Evolutionary conservation across 2,888 invertebrate genomes (phyloP).

Genomic region (Platyscelio sp.): DNA sequence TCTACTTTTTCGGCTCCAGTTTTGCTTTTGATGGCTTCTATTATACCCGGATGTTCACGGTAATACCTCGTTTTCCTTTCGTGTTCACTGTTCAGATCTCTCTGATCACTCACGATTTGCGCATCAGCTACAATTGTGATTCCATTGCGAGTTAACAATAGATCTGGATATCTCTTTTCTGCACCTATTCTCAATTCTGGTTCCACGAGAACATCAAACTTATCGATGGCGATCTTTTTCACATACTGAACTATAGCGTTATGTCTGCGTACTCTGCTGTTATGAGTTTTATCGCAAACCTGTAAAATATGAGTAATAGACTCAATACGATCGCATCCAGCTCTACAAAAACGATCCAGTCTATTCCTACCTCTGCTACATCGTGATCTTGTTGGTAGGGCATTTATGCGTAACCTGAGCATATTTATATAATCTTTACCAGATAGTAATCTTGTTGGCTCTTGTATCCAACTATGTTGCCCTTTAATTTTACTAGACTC

Average conservation of each 20-base stretch:
- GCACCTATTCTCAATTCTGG: slow-evolving; percentile 66
- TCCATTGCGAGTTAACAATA: not conserved
- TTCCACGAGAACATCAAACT: too few species aligned
- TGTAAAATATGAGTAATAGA: slow-evolving; percentile 80
- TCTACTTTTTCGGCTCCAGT: too few species aligned
- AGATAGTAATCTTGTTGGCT: slow-evolving; percentile 72
- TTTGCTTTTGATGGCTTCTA: too few species aligned
- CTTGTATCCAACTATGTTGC: slow-evolving; percentile 68
- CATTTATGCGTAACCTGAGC: slow-evolving; percentile 77
- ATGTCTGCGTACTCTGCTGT: slow-evolving; percentile 78
- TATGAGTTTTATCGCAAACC: slow-evolving; percentile 78
- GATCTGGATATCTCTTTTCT: slow-evolving; percentile 58
- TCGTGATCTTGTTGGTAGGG: slow-evolving; percentile 76
- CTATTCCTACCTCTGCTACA: slow-evolving; percentile 74
- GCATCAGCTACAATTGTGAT: not conserved
- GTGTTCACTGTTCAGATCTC: too few species aligned
- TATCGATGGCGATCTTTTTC: too few species aligned
- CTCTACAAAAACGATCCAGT: slow-evolving; percentile 66
- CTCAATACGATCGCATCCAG: slow-evolving; percentile 77
- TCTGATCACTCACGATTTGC: too few species aligned
- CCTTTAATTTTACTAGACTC: not conserved
- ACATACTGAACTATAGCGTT: slow-evolving; percentile 56
- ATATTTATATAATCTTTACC: slow-evolving; percentile 80
- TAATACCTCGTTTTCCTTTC: too few species aligned
- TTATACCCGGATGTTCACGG: too few species aligned